Evolutionary conservation across 2,888 invertebrate species (phyloP), one percentile per base, ranked within the genome.

Genomic region (Mesodorylaimus sp.): DNA sequence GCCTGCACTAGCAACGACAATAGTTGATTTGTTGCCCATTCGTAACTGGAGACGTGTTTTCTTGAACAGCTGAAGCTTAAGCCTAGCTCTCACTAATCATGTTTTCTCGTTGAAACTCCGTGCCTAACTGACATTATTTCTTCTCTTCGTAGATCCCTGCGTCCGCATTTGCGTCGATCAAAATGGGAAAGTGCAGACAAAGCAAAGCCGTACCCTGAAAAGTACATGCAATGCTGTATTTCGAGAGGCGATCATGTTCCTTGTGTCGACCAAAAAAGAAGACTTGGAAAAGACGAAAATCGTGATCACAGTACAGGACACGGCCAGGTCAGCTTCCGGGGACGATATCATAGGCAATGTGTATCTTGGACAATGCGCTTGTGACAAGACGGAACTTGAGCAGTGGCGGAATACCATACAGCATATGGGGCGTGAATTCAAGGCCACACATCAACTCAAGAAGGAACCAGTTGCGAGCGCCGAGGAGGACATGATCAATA

Each of bases 261-360:
- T 64, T 26, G 61, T 70, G 24, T 64, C 65, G 13, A 62, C 66
- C 2, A 55, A 57, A 27, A 56, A 59, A 42, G 64, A 63, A 21
- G 67, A 68, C 45, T 52, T 70, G 36, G 57, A 60, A n/a, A 60
- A 61, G 52, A 68, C 69, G 2, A 58, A 61, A n/a, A 58, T 70
- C 19, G 65, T 61, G 19, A 58, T 70, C 23, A 60, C 65, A 1
- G 65, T 65, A 13, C 58, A 57, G 52, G 62, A 62, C 55, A 60
- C 61, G 47, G 61, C 62, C 37, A 24, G 41, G 2, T 57, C 66
- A 10, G 61, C 67, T 25, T 61, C 68, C 21, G 65, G 65, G 36
- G 68, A 70, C 54, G 67, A 66, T 51, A 57, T 65, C 23, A 66
- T 71, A 42, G 70, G 70, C 27, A 59, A 63, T 54, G 61, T 65